phyloP scores from a whole-genome alignment of 2,888 invertebrate species.

The Synanthedon formicaeformis region DNA sequence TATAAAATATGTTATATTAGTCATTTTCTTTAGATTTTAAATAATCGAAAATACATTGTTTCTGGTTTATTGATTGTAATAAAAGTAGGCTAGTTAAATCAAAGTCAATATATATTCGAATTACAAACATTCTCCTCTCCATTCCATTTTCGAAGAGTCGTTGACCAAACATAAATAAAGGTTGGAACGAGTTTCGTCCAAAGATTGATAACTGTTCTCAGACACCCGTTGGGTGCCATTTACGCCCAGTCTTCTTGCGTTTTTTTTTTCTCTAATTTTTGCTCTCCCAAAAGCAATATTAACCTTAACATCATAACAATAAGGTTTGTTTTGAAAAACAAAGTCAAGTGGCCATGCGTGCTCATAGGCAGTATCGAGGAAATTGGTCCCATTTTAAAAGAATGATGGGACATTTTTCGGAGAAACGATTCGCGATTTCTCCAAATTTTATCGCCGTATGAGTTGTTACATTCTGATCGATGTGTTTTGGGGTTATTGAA shows the following conservation, averaged over 20 bases:
- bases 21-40: too few relatives aligned
- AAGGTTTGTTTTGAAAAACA: constrained; percentile 5
- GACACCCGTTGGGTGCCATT: constrained; percentile 56
- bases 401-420: constrained; percentile 51
- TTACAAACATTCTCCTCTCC: constrained; percentile 26
- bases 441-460: constrained; percentile 18
- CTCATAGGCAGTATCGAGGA: constrained; percentile 42
- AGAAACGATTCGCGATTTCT: constrained; percentile 41
- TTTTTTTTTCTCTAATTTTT: constrained; percentile 30
- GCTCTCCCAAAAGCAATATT: constrained; percentile 9
- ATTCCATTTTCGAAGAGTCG: constrained; percentile 49
- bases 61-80: too few relatives aligned
- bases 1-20: too few relatives aligned
- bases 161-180: constrained; percentile 59
- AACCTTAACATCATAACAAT: constrained; percentile 4
- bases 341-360: constrained; percentile 36
- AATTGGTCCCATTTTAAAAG: constrained; percentile 58
- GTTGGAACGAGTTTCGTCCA: constrained; percentile 47
- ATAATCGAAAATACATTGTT: too few relatives aligned
- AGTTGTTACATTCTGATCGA: background rate
- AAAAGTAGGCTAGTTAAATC: too few relatives aligned
- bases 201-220: constrained; percentile 58
- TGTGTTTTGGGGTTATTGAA: background rate
- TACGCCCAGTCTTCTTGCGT: constrained; percentile 35
- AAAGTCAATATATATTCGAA: too few relatives aligned